These are phyloP conservation scores for Meloidogyne exigua DNA, from an alignment of 1,140 invertebrate species.

Conservation along the genomic window DNA sequence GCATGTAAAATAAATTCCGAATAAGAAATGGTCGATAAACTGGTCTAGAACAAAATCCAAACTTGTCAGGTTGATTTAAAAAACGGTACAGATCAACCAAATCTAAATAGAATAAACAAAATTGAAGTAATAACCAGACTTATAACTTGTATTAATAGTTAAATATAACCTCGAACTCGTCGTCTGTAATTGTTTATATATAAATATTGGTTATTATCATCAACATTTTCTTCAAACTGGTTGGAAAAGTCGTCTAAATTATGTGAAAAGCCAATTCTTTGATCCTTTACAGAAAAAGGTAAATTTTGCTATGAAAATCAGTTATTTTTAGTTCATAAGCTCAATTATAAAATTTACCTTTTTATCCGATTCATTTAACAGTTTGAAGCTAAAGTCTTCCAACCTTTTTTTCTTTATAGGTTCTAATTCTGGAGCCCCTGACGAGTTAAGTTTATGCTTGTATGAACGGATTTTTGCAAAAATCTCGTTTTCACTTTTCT, in stretches of 20 bases:
- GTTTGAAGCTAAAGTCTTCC: neutral
- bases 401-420: neutral
- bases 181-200: conserved; percentile 7
- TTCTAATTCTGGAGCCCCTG: neutral
- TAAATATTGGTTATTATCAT: neutral
- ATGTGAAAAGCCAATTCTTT: neutral
- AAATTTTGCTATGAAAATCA: neutral
- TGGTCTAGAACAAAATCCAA: conserved; percentile 3
- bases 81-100: conserved; percentile 11
- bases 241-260: neutral
- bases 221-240: neutral
- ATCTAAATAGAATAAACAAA: neutral
- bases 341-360: neutral
- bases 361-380: neutral
- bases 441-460: neutral
- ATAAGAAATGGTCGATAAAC: conserved; percentile 15
- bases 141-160: neutral
- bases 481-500: neutral
- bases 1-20: conserved; percentile 23
- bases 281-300: neutral
- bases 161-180: conserved; percentile 18
- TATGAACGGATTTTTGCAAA: neutral
- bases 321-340: neutral
- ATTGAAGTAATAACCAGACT: neutral
- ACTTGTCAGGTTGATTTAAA: neutral